Evolutionary conservation across 2,797 vertebrate species (phyloP).

Genomic region (Gymnocypris eckloni): DNA sequence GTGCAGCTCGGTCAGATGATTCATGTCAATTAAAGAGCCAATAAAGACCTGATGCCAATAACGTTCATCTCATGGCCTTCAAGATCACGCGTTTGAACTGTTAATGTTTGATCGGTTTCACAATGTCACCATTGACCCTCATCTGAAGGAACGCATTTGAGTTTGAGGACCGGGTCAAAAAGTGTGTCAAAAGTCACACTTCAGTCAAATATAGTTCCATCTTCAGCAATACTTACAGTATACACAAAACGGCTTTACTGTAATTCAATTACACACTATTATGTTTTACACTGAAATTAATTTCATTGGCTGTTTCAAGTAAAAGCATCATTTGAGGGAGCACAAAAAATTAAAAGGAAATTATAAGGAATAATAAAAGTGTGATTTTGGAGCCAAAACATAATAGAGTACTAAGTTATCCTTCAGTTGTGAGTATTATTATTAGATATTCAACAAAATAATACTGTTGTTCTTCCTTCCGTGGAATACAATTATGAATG

Average conservation of each 20-base stretch:
- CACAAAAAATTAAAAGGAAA: background rate
- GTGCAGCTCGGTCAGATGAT: constrained; percentile 53
- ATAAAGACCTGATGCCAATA: constrained; percentile 47
- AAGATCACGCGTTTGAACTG: constrained; percentile 54
- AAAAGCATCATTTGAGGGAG: background rate
- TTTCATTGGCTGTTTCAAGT: background rate
- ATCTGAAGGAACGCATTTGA: background rate
- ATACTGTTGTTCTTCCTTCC: background rate
- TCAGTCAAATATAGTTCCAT: background rate
- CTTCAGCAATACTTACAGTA: background rate
- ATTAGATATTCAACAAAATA: background rate
- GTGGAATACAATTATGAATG: background rate
- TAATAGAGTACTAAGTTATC: background rate
- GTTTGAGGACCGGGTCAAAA: background rate
- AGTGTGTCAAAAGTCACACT: background rate
- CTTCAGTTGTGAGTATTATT: background rate
- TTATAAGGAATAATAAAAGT: background rate
- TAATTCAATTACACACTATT: background rate
- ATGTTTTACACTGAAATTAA: background rate
- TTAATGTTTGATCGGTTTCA: constrained; percentile 54
- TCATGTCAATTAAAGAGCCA: constrained; percentile 55
- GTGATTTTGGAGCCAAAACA: background rate
- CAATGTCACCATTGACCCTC: constrained; percentile 46
- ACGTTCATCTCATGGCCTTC: constrained; percentile 16
- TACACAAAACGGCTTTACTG: background rate